Evolutionary conservation across 2,797 vertebrate species (phyloP).

Genomic region (Phalanger gymnotis): DNA sequence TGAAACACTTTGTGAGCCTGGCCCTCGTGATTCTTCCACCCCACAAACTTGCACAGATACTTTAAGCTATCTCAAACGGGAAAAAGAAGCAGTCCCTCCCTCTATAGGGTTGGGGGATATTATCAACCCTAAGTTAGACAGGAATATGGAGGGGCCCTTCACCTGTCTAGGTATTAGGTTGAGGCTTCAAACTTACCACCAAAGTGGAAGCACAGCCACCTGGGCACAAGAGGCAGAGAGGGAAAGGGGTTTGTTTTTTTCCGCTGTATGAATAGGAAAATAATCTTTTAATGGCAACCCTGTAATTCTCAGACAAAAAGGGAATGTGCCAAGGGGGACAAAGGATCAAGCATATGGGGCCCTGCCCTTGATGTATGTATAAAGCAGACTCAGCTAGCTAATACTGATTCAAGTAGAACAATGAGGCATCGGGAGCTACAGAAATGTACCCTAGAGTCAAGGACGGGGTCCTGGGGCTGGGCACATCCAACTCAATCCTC

Average conservation of each 20-base stretch:
- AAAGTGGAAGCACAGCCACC: slow-evolving; percentile 9
- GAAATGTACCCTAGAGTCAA: slow-evolving; percentile 64
- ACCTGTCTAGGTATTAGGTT: neutral
- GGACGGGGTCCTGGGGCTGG: slow-evolving; percentile 44
- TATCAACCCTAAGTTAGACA: slow-evolving; percentile 43
- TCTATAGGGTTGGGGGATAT: slow-evolving; percentile 28
- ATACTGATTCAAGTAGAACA: slow-evolving; percentile 47
- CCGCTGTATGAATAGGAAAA: slow-evolving; percentile 50
- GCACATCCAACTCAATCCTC: slow-evolving; percentile 44
- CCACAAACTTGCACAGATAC: neutral
- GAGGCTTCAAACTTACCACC: slow-evolving; percentile 32
- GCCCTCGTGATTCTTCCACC: neutral
- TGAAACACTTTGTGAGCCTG: slow-evolving; percentile 43
- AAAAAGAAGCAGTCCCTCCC: slow-evolving; percentile 47
- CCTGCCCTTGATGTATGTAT: slow-evolving; percentile 43
- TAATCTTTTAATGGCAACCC: slow-evolving; percentile 59
- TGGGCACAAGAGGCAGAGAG: slow-evolving; percentile 42
- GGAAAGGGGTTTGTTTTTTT: neutral
- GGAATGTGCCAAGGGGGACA: slow-evolving; percentile 48
- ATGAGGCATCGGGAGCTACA: slow-evolving; percentile 46
- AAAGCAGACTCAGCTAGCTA: slow-evolving; percentile 59
- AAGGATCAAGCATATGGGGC: slow-evolving; percentile 27
- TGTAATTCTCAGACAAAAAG: slow-evolving; percentile 61
- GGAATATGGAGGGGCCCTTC: neutral
- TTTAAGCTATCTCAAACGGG: slow-evolving; percentile 9